These are phyloP conservation scores for Pseudochaenichthys georgianus DNA, from an alignment of 2,797 vertebrate species.

Conservation along the genomic window DNA sequence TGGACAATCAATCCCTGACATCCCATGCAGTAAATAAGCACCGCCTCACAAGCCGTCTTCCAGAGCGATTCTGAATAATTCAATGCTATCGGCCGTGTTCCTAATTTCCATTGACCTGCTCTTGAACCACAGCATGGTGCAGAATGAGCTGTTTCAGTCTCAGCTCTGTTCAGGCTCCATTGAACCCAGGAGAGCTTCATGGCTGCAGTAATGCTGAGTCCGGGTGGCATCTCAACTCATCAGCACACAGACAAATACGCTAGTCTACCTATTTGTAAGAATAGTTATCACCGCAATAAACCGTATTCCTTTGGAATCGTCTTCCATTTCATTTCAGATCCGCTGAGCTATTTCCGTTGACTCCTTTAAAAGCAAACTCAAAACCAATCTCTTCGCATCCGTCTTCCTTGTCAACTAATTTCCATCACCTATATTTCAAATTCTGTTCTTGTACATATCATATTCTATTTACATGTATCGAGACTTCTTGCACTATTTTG, in stretches of 20 bases:
- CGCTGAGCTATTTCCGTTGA: too few species aligned
- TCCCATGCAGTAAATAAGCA: constrained; percentile 11
- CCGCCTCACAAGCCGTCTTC: constrained; percentile 27
- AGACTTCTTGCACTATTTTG: too few species aligned
- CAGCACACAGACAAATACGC: constrained; percentile 28
- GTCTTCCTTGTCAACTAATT: too few species aligned
- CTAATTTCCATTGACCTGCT: constrained; percentile 65
- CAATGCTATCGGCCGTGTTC: constrained; percentile 45
- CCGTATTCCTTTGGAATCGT: too few species aligned
- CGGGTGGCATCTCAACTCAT: constrained; percentile 43
- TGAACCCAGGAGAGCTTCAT: constrained; percentile 55
- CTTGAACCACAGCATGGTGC: constrained; percentile 66
- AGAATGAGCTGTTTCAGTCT: constrained; percentile 56
- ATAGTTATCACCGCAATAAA: too few species aligned
- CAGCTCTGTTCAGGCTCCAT: constrained; percentile 65
- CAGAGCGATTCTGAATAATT: constrained; percentile 61
- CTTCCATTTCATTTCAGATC: too few species aligned
- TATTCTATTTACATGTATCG: too few species aligned
- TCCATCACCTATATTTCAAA: too few species aligned
- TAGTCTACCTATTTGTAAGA: too few species aligned
- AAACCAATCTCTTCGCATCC: too few species aligned
- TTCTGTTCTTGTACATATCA: too few species aligned
- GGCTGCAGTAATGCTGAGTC: constrained; percentile 38
- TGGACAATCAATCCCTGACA: constrained; percentile 47
- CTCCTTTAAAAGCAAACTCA: too few species aligned